Evolutionary conservation across 1,140 invertebrate genomes (phyloP).

Genomic region (Plodia interpunctella): DNA sequence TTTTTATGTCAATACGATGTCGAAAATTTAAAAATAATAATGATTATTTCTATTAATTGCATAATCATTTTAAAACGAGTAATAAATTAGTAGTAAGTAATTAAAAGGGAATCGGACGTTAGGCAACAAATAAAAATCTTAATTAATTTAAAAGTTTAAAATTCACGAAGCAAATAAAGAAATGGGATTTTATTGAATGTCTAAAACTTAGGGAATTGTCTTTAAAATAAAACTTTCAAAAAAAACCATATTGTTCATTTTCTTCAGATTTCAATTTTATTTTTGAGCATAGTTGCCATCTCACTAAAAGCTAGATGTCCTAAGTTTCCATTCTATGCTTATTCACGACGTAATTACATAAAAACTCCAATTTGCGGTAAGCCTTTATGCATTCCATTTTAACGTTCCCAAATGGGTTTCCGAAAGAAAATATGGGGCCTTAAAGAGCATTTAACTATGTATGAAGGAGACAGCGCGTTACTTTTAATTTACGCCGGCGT

Average conservation of each 20-base stretch:
- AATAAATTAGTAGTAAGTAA: too few relatives aligned
- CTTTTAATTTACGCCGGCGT: constrained; percentile 64
- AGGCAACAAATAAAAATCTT: too few relatives aligned
- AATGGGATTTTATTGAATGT: too few relatives aligned
- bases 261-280: constrained; percentile 15
- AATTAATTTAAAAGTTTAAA: too few relatives aligned
- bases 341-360: constrained; percentile 47
- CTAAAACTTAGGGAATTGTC: too few relatives aligned
- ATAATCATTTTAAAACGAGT: too few relatives aligned
- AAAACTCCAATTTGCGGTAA: constrained; percentile 51
- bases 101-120: too few relatives aligned
- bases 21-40: background rate
- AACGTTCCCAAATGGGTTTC: constrained; percentile 42
- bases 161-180: too few relatives aligned
- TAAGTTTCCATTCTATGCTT: constrained; percentile 26
- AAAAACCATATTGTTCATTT: constrained; percentile 25
- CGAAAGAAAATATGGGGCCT: constrained; percentile 56
- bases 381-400: constrained; percentile 52
- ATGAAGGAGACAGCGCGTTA: constrained; percentile 65
- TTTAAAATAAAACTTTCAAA: background rate
- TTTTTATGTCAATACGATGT: constrained; percentile 27
- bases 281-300: background rate
- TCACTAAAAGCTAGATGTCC: background rate
- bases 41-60: background rate
- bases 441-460: constrained; percentile 69